Evolutionary conservation across 2,797 vertebrate genomes (phyloP).

Genomic region (Cottoperca gobio): DNA sequence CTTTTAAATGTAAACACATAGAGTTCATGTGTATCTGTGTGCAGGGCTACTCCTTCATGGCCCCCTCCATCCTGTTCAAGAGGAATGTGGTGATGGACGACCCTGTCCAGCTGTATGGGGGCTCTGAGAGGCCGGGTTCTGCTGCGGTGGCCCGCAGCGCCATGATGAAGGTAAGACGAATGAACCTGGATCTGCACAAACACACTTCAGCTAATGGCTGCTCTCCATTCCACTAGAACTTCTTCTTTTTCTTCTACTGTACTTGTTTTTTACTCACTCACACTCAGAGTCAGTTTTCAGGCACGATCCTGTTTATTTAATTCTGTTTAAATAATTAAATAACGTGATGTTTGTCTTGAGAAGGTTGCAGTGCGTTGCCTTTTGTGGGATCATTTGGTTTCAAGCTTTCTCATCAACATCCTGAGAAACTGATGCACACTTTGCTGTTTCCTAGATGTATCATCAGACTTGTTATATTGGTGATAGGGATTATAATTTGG

Average conservation of each 20-base stretch:
- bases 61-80: slow-evolving; percentile 98
- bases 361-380: background rate
- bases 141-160: slow-evolving; percentile 94
- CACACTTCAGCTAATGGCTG: slow-evolving; percentile 73
- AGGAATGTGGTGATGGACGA: slow-evolving; percentile 96
- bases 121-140: slow-evolving; percentile 90
- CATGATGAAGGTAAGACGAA: slow-evolving; percentile 95
- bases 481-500: background rate
- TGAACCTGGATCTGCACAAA: slow-evolving; percentile 61
- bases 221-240: slow-evolving; percentile 37
- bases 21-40: slow-evolving; percentile 46
- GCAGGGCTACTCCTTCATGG: slow-evolving; percentile 98
- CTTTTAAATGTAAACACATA: slow-evolving; percentile 43
- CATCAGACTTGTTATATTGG: background rate
- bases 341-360: slow-evolving; percentile 9
- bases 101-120: slow-evolving; percentile 89
- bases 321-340: slow-evolving; percentile 23
- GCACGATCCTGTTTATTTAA: slow-evolving; percentile 32
- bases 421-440: background rate
- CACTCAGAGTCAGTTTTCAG: slow-evolving; percentile 18
- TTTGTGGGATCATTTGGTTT: slow-evolving; percentile 6
- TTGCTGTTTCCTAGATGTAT: background rate
- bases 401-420: slow-evolving; percentile 22
- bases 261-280: slow-evolving; percentile 33
- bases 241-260: slow-evolving; percentile 13